phyloP scores from a whole-genome alignment of 2,888 invertebrate genomes.

The Lissocephala sabroskyi region DNA sequence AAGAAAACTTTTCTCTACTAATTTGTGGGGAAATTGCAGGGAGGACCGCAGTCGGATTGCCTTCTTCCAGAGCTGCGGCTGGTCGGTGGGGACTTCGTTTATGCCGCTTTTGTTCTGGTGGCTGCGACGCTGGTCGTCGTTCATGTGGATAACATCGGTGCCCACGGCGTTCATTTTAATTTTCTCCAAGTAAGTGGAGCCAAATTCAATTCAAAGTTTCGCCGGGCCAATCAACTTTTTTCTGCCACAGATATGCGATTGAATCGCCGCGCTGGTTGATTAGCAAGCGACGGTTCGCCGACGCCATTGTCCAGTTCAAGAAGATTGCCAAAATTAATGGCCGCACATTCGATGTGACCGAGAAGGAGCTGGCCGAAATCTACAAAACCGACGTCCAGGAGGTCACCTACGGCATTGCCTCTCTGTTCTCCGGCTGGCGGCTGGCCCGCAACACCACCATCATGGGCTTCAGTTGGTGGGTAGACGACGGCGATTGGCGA shows the following conservation, averaged over 20 bases:
- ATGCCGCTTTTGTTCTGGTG: constrained; percentile 75
- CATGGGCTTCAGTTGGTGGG: constrained; percentile 75
- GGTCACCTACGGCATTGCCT: constrained; percentile 74
- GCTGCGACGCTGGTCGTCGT: constrained; percentile 73
- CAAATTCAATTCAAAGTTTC: constrained; percentile 10
- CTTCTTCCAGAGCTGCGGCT: constrained; percentile 74
- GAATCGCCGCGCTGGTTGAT: constrained; percentile 80
- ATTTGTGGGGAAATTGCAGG: constrained; percentile 43
- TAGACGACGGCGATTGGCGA: not conserved
- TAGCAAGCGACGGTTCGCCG: constrained; percentile 73
- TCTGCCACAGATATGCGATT: constrained; percentile 74
- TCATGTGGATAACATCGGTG: constrained; percentile 73
- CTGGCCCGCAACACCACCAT: constrained; percentile 75
- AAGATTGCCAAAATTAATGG: constrained; percentile 76
- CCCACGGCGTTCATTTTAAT: constrained; percentile 72
- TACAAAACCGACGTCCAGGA: constrained; percentile 68
- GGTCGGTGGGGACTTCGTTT: constrained; percentile 74
- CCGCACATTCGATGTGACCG: constrained; percentile 69
- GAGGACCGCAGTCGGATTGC: constrained; percentile 74
- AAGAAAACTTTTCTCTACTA: constrained; percentile 25
- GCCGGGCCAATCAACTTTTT: constrained; percentile 14
- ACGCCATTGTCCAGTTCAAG: constrained; percentile 74
- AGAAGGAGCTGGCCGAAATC: constrained; percentile 72
- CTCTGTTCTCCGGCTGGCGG: constrained; percentile 75
- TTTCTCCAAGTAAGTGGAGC: constrained; percentile 71